Evolutionary conservation across 2,113 vertebrate species (phyloP).

Genomic region (Syngnathus floridae): DNA sequence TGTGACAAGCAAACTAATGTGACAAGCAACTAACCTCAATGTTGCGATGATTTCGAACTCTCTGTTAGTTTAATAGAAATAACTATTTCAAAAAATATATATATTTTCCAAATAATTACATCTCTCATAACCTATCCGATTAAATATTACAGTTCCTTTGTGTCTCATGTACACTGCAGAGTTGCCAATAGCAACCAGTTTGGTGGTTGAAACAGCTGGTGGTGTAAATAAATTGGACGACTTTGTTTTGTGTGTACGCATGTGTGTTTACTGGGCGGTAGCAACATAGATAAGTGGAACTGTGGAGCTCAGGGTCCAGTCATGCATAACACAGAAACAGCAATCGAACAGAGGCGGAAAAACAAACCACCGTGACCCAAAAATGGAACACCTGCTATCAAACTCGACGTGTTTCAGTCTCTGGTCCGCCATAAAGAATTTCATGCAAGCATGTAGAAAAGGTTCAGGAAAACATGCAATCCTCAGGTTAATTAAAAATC

Average conservation of each 20-base stretch:
- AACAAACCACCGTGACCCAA: conserved; percentile 43
- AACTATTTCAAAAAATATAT: neutral
- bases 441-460: neutral
- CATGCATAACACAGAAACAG: conserved; percentile 48
- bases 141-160: conserved; percentile 16
- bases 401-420: conserved; percentile 30
- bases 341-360: conserved; percentile 53
- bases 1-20: neutral
- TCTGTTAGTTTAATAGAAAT: neutral
- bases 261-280: conserved; percentile 6
- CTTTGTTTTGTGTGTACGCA: conserved; percentile 17
- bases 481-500: conserved; percentile 7
- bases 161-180: conserved; percentile 20
- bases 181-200: conserved; percentile 21
- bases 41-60: neutral
- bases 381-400: conserved; percentile 52
- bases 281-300: conserved; percentile 29
- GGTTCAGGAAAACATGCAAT: neutral
- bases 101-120: neutral
- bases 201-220: conserved; percentile 50
- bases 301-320: conserved; percentile 42
- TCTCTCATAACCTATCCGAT: neutral
- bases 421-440: conserved; percentile 28
- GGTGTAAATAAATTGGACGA: conserved; percentile 39
- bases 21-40: neutral